Evolutionary conservation across 2,797 vertebrate species (phyloP).

Genomic region (Botia kubotai): DNA sequence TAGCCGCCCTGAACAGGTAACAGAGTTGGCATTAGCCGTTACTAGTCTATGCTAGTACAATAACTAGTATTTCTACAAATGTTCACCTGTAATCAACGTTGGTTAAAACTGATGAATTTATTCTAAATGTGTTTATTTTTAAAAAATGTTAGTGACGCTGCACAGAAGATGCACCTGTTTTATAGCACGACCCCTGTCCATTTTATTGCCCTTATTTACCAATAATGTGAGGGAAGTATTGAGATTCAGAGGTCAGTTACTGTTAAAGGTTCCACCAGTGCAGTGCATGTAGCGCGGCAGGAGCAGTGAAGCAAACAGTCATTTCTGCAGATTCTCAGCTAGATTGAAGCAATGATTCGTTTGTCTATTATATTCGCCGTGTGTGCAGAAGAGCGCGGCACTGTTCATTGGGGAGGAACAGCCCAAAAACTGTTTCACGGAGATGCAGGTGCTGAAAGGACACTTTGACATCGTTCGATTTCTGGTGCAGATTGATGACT

Average conservation of each 20-base stretch:
- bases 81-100: not conserved
- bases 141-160: not conserved
- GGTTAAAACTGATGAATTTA: too few relatives aligned
- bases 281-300: conserved; percentile 5
- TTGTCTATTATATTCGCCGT: conserved; percentile 48
- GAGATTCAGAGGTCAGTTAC: conserved; percentile 1
- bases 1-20: not conserved
- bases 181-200: not conserved
- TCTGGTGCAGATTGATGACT: conserved; percentile 94
- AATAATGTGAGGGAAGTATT: conserved; percentile 23
- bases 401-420: conserved; percentile 95
- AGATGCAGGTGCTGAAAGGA: conserved; percentile 93
- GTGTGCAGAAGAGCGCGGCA: conserved; percentile 85
- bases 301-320: conserved; percentile 39
- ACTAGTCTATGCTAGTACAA: not conserved
- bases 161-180: not conserved
- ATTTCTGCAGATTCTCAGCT: conserved; percentile 39
- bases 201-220: not conserved
- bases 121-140: not conserved
- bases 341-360: conserved; percentile 56
- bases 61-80: not conserved
- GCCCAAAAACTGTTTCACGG: conserved; percentile 93
- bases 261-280: conserved; percentile 10
- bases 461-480: conserved; percentile 97
- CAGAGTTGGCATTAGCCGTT: not conserved